Evolutionary conservation across 2,797 vertebrate species (phyloP), one percentile per base, ranked within the genome.

Genomic region (Distichodus sexfasciatus): DNA sequence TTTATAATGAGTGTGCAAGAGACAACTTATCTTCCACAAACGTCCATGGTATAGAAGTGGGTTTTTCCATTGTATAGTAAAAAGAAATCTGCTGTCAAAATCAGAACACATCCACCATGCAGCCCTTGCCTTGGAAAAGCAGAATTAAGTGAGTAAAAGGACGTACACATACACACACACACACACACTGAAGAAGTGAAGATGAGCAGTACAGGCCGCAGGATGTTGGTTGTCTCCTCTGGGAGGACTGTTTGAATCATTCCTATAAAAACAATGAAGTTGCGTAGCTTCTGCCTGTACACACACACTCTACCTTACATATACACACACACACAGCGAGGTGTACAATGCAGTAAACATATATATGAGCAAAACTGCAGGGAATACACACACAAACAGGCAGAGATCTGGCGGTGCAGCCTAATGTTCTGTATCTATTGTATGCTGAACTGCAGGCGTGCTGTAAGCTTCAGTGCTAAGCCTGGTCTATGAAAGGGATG

Each of bases 371-470:
- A 64, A 51, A 58, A n/a, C 10, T 29, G 31, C 46, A 51, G 9
- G 43, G 40, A 35, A 24, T 38, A 63, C 15, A 47, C 43, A 66
- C 19, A 43, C 51, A 31, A 28, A 36, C 29, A 29, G 15, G 60
- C 33, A 43, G 33, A 44, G 38, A 51, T 47, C 19, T 54, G 26
- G 33, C 11, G 8, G 44, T 41, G 51, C 62, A 59, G 43, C 31
- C 65, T 68, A 64, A 63, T 59, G 47, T 60, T 64, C 36, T 64
- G 31, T 40, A 44, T 58, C 64, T 64, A 64, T 46, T 64, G 65
- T 71, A 57, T 35, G 31, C 23, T 46, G 47, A 76, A 68, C 44
- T 65, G 41, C 72, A 65, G 14, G 66, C 53, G 66, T 65, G 66
- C 17, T 69, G 72, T 64, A 69, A 65, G 53, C 58, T 21, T 36